phyloP scores from a whole-genome alignment of 1,140 invertebrate genomes.

The Elysia chlorotica region DNA sequence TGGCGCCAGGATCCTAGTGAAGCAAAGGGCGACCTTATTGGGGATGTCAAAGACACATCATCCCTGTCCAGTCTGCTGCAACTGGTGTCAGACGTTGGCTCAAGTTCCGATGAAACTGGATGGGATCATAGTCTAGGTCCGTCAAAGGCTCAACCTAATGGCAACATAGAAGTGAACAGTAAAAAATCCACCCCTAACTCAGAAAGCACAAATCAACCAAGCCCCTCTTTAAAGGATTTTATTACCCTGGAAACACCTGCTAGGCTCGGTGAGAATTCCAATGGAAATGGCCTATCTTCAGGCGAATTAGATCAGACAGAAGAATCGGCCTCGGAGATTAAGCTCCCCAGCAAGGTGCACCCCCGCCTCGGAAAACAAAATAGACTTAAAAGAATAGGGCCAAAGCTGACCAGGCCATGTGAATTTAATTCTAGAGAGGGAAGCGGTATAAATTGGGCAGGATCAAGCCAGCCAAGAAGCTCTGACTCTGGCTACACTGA shows the following conservation, averaged over 20 bases:
- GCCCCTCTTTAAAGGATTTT: slow-evolving; percentile 2
- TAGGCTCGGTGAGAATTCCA: too few species aligned
- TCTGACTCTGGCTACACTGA: neutral
- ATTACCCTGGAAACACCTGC: neutral
- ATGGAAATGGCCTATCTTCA: too few species aligned
- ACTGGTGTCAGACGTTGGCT: slow-evolving; percentile 23
- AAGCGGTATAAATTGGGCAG: slow-evolving; percentile 27
- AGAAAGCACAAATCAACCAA: neutral
- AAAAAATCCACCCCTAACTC: slow-evolving; percentile 16
- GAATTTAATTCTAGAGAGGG: slow-evolving; percentile 8
- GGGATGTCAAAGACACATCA: slow-evolving; percentile 7
- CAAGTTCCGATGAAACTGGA: neutral
- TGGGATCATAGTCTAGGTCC: neutral
- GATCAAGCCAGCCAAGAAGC: neutral
- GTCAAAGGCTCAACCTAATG: neutral
- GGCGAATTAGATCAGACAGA: neutral
- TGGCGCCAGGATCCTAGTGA: neutral
- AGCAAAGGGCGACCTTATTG: neutral
- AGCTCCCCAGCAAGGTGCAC: neutral
- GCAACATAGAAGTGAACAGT: neutral
- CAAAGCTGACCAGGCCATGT: neutral
- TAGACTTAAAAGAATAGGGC: neutral
- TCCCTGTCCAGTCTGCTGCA: slow-evolving; percentile 26
- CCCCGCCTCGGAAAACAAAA: too few species aligned
- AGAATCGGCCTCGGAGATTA: neutral